Conservation (phyloP, 1,140 invertebrate genomes). For the Arion vulgaris region DNA sequence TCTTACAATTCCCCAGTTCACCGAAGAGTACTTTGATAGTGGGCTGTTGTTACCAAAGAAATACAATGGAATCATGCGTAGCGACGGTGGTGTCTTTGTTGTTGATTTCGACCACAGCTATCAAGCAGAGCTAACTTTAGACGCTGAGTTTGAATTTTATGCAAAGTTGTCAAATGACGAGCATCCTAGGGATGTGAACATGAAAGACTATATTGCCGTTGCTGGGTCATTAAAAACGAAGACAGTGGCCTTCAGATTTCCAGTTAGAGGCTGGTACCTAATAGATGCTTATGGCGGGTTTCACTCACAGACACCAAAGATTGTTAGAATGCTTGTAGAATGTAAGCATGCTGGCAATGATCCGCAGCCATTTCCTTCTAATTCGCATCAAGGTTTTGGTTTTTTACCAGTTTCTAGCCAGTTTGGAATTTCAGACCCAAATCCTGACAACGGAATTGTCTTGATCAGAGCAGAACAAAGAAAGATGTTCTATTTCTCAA, state of each 20-base stretch:
- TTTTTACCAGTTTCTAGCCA: constrained; percentile 25
- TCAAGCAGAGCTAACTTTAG: neutral
- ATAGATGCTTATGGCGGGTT: constrained; percentile 17
- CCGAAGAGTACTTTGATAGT: constrained; percentile 40
- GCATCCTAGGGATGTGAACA: neutral
- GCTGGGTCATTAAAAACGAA: neutral
- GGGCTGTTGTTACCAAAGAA: constrained; percentile 35
- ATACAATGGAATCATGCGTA: constrained; percentile 32
- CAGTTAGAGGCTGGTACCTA: constrained; percentile 11
- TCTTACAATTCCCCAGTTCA: constrained; percentile 42
- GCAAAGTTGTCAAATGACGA: neutral
- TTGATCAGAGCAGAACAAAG: constrained; percentile 35
- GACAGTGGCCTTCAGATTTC: constrained; percentile 5
- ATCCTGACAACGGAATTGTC: constrained; percentile 44
- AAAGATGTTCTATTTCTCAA: constrained; percentile 43
- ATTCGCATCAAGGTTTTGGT: constrained; percentile 56
- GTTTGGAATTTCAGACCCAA: constrained; percentile 41
- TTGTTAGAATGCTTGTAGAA: constrained; percentile 46
- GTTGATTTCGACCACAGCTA: constrained; percentile 19
- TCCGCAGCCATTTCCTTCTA: constrained; percentile 50
- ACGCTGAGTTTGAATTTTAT: neutral
- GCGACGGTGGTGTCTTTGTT: neutral
- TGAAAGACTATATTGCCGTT: constrained; percentile 5
- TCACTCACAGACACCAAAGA: neutral
- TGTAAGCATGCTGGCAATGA: constrained; percentile 44